Evolutionary conservation across 1,140 invertebrate genomes (phyloP), one percentile per base, ranked within the genome.

Genomic region (Heliconius eleuchia): DNA sequence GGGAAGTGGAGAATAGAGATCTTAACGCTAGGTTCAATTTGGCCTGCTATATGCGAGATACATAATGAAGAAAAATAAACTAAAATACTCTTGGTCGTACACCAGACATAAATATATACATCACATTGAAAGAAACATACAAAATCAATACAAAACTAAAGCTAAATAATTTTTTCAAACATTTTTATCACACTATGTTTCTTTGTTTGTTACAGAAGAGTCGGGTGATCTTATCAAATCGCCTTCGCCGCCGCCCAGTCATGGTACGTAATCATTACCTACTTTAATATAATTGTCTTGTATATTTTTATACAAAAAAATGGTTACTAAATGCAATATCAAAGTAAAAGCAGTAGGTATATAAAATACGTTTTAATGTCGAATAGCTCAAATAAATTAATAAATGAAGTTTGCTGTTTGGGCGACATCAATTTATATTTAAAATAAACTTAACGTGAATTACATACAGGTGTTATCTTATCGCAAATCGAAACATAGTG

Each of bases 181-280:
- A 66, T 66, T 11, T 16, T 66, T 66, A 30, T 57, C 18, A 57
- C 23, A 57, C 23, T 1, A 13, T 30, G 27, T 27, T 66, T 66
- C 9, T 71, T 83, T 83, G 71, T 83, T 87, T 93, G 89, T 94
- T 94, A 50, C 92, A 94, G 92, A 94, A 84, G 92, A 94, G 81
- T 92, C 92, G 74, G 91, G 91, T 78, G 92, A 94, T 80, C 88
- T 95, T 73, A 92, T 95, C 85, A 95, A 95, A 83, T 95, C 94
- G 82, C 94, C 94, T 23, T 95, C 94, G 78, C 93, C 94, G 86
- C 94, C 94, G 74, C 94, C 94, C 84, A 95, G 94, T 82, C 92
- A 95, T 85, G 94, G 94, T 95, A 76, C 84, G 93, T 66, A 30
- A 66, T 66, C 30, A 16, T 27, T 9, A 66, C 3, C 13, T 30